These are phyloP conservation scores for Tanypteryx hageni DNA, from an alignment of 2,888 invertebrate genomes.

Conservation along the genomic window DNA sequence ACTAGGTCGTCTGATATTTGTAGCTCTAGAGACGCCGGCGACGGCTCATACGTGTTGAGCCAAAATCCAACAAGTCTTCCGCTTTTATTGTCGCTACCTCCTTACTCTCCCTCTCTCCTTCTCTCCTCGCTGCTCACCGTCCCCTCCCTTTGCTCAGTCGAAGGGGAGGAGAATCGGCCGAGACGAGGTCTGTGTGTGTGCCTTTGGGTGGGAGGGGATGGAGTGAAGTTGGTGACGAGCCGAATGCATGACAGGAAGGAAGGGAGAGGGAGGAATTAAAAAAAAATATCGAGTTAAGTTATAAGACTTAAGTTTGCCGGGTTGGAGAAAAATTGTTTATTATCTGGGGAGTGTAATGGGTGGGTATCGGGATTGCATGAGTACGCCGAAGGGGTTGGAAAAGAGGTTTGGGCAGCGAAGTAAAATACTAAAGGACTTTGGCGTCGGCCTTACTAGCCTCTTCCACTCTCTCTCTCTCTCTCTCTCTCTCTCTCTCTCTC, in stretches of 20 bases:
- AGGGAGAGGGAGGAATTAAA: background rate
- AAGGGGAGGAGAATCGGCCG: background rate
- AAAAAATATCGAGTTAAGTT: background rate
- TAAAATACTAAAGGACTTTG: constrained; percentile 33
- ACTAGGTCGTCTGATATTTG: constrained; percentile 62
- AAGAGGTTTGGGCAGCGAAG: background rate
- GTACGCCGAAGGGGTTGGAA: background rate
- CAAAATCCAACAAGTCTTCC: constrained; percentile 63
- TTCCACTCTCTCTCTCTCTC: background rate
- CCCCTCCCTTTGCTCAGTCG: background rate
- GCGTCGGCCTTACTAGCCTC: constrained; percentile 14
- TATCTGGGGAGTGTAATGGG: background rate
- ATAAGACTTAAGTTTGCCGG: background rate
- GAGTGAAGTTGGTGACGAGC: no score
- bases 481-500: background rate
- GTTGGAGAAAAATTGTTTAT: background rate
- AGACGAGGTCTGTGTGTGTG: background rate
- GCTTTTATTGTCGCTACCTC: constrained; percentile 14
- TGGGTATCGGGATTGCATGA: background rate
- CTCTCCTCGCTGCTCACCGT: background rate
- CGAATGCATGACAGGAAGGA: no score
- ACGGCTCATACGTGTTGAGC: constrained; percentile 61
- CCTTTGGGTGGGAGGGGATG: background rate
- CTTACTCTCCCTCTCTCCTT: background rate
- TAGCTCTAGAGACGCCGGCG: constrained; percentile 44